A percentile compares a stretch with the other conserved stretches of the same genome.
phyloP scores from a whole-genome alignment of 37 sponge, comb jelly and placozoan genomes.

The Hormiphora californensis region DNA sequence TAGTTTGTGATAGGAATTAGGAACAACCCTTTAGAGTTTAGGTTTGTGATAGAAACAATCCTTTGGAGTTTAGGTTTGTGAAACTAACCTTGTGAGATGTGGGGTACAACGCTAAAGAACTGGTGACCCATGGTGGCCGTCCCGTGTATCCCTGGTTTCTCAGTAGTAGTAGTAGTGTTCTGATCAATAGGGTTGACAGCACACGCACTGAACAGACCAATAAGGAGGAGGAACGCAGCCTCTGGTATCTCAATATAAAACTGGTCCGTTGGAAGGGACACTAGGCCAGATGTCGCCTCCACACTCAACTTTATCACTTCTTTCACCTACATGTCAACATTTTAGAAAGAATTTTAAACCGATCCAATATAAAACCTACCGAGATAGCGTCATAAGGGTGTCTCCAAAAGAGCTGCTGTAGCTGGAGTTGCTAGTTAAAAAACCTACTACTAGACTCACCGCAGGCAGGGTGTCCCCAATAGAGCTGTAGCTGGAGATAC shows the following conservation, averaged over 20 bases:
- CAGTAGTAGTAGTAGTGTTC: no score
- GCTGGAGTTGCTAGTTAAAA: slow-evolving; percentile 17
- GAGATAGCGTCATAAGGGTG: not conserved
- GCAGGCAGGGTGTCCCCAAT: not conserved
- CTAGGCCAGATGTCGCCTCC: not conserved
- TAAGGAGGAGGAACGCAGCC: slow-evolving; percentile 32
- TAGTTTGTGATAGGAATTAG: not conserved
- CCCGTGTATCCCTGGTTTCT: not conserved
- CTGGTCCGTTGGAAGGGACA: slow-evolving; percentile 18
- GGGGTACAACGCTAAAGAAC: slow-evolving; percentile 28
- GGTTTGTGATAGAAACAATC: not conserved
- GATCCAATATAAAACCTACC: not conserved
- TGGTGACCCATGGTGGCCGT: slow-evolving; percentile 20
- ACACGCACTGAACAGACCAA: slow-evolving; percentile 43
- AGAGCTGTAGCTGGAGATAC: slow-evolving; percentile 25
- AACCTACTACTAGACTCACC: slow-evolving; percentile 16
- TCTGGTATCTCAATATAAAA: slow-evolving; percentile 17
- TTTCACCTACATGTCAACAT: not conserved
- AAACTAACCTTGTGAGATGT: not conserved
- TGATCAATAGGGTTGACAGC: slow-evolving; percentile 25
- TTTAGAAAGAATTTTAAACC: not conserved
- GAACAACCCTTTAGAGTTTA: not conserved
- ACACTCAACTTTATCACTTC: slow-evolving; percentile 19
- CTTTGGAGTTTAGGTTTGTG: not conserved
- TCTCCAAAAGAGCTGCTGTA: slow-evolving; percentile 19